These are phyloP conservation scores for Phallusia fumigata DNA, from an alignment of 23 tunicate species.

Conservation along the genomic window DNA sequence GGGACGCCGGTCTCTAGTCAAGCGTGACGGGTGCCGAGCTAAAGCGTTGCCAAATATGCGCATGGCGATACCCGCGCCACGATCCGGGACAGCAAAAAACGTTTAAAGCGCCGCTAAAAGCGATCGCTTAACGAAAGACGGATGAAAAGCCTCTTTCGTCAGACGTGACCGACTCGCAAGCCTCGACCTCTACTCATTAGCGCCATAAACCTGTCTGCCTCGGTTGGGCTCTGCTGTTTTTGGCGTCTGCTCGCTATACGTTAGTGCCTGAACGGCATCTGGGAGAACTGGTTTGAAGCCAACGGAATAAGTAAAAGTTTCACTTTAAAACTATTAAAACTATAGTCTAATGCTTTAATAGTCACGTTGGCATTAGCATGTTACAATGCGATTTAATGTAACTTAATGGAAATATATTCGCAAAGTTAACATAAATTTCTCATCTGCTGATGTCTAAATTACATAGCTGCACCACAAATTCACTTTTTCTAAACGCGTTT, in stretches of 20 bases:
- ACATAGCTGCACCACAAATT: too few relatives aligned
- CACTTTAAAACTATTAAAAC: too few relatives aligned
- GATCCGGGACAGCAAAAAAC: neutral
- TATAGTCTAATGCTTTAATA: too few relatives aligned
- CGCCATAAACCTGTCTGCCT: conserved; percentile 1
- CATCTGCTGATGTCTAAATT: too few relatives aligned
- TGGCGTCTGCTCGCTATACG: neutral
- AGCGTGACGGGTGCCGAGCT: neutral
- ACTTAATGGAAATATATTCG: too few relatives aligned
- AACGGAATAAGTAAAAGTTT: too few relatives aligned
- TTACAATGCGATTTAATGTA: too few relatives aligned
- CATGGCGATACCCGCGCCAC: conserved; percentile 3
- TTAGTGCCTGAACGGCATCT: too few relatives aligned
- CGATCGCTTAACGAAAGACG: conserved; percentile 14
- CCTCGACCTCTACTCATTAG: neutral
- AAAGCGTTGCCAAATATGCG: conserved; percentile 2
- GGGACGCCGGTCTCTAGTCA: neutral
- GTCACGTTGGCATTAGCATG: too few relatives aligned
- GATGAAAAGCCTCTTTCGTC: neutral
- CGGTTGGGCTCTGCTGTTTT: neutral
- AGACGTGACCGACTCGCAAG: conserved; percentile 5
- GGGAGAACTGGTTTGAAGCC: too few relatives aligned
- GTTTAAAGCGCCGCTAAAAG: conserved; percentile 13
- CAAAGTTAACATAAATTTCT: too few relatives aligned
- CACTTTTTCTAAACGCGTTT: too few relatives aligned